Evolutionary conservation across 2,888 invertebrate genomes (phyloP), one percentile per base, ranked within the genome.

Genomic region (Bursaphelenchus okinawaensis): DNA sequence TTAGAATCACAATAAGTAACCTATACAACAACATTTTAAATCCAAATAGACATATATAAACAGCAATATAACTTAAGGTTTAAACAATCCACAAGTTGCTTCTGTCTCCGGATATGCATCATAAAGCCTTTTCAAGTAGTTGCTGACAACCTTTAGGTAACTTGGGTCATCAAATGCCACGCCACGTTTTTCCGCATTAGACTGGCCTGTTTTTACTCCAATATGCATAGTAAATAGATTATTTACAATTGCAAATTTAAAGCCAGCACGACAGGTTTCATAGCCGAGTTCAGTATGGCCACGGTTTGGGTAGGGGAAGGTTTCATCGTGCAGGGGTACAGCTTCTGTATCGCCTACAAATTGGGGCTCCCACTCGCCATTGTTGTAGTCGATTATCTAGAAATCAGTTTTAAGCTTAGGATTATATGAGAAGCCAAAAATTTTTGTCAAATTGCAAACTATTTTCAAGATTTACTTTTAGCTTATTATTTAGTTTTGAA

Each of bases 321-420:
- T 12, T 55, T 67, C 67, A 55, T 67, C 67, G 63, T 67, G 68
- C 22, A 62, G 50, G 22, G 67, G 69, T n/a, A 67, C 40, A 23
- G 9, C 27, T 12, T 16, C 9, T 1, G 54, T 19, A 19, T 23
- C 29, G 19, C 28, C 68, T 26, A 68, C 68, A 57, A 68, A 68
- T 52, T 68, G 68, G 20, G 68, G 68, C 23, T 68, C 68, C 68
- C 69, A 68, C 22, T 55, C 59, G 6, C 52, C 20, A 29, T 71
- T 68, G 9, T 16, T 55, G 50, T 64, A 70, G 7, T 31, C 7
- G 1, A 65, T 12, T 4, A 12, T 56, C 52, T 52, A 16, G 6
- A 27, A 57, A n/a, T n/a, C n/a, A n/a, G n/a, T n/a, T n/a, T n/a
- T n/a, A n/a, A n/a, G n/a, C n/a, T n/a, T n/a, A n/a, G n/a, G n/a